Conservation (phyloP, 2,113 vertebrate species). For the Gallinago media region DNA sequence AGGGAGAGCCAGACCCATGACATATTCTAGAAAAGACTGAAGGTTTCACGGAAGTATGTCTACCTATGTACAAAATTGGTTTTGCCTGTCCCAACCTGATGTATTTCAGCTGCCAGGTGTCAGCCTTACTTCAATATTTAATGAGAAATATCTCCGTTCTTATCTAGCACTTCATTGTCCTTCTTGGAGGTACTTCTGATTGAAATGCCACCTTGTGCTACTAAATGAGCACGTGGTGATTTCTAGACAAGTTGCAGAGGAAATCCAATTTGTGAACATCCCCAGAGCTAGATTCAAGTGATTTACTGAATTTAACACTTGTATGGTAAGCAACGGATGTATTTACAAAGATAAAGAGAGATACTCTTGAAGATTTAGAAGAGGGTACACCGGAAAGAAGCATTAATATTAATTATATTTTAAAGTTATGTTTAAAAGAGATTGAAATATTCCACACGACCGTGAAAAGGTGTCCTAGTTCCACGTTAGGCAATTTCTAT, state of each 20-base stretch:
- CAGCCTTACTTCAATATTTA: background rate
- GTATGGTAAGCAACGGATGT: background rate
- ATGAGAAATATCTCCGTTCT: background rate
- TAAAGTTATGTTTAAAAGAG: background rate
- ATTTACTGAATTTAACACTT: background rate
- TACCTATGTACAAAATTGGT: background rate
- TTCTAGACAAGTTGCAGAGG: background rate
- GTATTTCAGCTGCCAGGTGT: background rate
- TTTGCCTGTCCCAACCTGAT: background rate
- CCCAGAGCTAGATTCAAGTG: background rate
- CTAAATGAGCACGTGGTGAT: background rate
- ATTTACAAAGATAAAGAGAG: background rate
- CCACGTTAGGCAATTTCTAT: background rate
- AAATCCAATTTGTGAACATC: background rate
- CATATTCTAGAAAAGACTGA: background rate
- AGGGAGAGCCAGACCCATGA: background rate
- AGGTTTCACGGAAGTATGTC: background rate
- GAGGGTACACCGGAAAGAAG: background rate
- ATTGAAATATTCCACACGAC: background rate
- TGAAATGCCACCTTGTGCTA: background rate
- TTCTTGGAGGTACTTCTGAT: background rate
- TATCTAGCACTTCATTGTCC: background rate
- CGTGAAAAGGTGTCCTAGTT: background rate
- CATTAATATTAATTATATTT: background rate
- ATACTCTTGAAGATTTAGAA: background rate